Evolutionary conservation across 2,113 vertebrate genomes (phyloP), one percentile per base, ranked within the genome.

Genomic region (Ophiodon elongatus): DNA sequence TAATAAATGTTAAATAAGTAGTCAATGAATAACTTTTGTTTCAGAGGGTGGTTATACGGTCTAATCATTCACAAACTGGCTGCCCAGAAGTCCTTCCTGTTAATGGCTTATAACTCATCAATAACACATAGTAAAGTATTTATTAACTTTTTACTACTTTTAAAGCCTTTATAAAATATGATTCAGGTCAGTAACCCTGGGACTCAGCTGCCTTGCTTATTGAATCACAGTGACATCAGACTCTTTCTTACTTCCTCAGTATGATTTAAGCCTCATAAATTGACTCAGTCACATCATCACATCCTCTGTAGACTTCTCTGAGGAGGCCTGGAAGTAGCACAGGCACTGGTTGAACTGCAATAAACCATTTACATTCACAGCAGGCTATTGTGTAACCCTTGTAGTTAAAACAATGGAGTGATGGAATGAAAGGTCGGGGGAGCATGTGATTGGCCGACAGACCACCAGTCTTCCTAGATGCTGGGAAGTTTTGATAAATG

Each of bases 401-500:
- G 70, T 57, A 66, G 83, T 66, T 73, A 11, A 86, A 90, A 94
- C 91, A 94, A 94, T 92, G 79, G 85, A 50, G 69, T 66, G 82
- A 85, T 85, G 73, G 85, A 89, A 82, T 67, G 82, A 85, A 92
- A 92, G 85, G 90, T 93, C 88, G 86, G 54, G 70, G 19, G 79
- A 69, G 56, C 85, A 85, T 82, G 83, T 80, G 90, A 93, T 90
- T 94, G 85, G 87, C 74, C n/a, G 50, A 83, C 43, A 11, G 85
- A 83, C 68, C 74, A 81, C 64, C 81, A 73, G 62, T 74, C 85
- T 90, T 94, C 91, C 94, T 93, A 78, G 79, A 92, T 70, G 78
- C 85, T 85, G 88, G 91, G 91, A 92, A 89, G 89, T 89, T 87
- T 87, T 92, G 91, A 92, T 86, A 80, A 91, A 89, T 90, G 88